Base-by-base conservation (phyloP, 30 jellyfish, hydroid and myxozoan genomes). In the Pseudorhiza aurosa region DNA sequence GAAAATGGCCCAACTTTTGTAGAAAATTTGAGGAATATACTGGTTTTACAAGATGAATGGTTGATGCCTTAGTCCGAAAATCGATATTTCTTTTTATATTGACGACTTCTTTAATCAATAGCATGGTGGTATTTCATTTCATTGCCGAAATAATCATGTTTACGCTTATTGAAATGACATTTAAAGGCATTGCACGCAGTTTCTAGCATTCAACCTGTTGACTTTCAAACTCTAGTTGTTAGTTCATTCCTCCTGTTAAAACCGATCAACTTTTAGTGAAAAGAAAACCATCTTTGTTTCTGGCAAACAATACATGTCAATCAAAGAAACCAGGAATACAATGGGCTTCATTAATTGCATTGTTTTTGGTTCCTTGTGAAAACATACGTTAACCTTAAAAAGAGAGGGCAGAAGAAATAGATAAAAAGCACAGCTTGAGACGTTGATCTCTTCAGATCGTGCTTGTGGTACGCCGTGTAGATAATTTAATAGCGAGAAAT, bases 381-480 rank as follows among this genome's bases (percentile, higher is more conserved):
- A 53, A 29, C 86, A 33, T 53, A 15, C 76, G 76, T 0, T 42
- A 26, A 33, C 47, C 59, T 22, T 49, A 31, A 51, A 73, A 65
- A 12, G 14, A 35, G n/a, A 35, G 68, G 53, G 30, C 18, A 43
- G 17, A 36, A 33, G 27, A 35, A 27, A n/a, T 43, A 0, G 63
- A 50, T 73, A 53, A 49, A 73, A 73, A 73, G 76, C 51, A 49
- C 75, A 73, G 86, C 67, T 50, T 73, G 86, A 30, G 1, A 4
- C 12, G 19, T 4, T 24, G 68, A 43, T 15, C 15, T 15, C 77
- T 33, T 25, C n/a, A 30, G 30, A 33, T 64, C 18, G 77, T 35
- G 17, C 36, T 64, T 64, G 77, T 58, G 77, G 77, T 32, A 25
- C 77, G 19, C 58, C 67, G 6, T 53, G 35, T 36, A 21, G 8